Base-by-base conservation (phyloP, 35 echinoderm and acorn worm species). In the Diadema setosum region DNA sequence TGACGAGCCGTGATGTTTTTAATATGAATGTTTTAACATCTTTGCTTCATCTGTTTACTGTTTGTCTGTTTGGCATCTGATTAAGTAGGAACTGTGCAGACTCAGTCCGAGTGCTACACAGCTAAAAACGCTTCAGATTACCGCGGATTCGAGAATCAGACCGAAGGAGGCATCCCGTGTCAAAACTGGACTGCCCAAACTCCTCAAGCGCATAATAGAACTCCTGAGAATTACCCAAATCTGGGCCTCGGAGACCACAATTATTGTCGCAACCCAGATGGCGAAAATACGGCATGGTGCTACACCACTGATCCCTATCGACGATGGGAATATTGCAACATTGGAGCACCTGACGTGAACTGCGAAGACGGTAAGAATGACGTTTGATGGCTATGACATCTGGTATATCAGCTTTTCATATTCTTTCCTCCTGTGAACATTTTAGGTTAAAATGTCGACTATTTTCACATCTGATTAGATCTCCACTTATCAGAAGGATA, bases 271-370 rank as follows among this genome's bases (percentile, higher is more conserved):
- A 87, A 87, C 29, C 86, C 86, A 40, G 86, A 81, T 81, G 7
- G 30, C 16, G 21, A 50, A 52, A 23, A 56, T 11, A 80, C 8
- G 42, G 18, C 49, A 43, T 89, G 86, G 86, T 89, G 86, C 56
- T 89, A 89, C 36, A 81, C 86, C 0, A 60, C 70, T 5, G 9
- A 8, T 44, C 45, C 46, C 0, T n/a, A n/a, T n/a, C 45, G 20
- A 1, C 26, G 73, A 46, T 90, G 69, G 82, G 92, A 94, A 21
- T 89, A 85, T 32, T 94, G 92, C 37, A 82, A 87, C 32, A 82
- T 94, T 29, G 92, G 92, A 14, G 37, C 18, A 34, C 27, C 74
- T 15, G 17, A 37, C 14, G 11, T 15, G 18, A 65, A 59, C 16
- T 85, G 83, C 49, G 27, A 65, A n/a, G n/a, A n/a, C n/a, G n/a